Base-by-base conservation (phyloP, 23 tunicate species). In the Styela clava region DNA sequence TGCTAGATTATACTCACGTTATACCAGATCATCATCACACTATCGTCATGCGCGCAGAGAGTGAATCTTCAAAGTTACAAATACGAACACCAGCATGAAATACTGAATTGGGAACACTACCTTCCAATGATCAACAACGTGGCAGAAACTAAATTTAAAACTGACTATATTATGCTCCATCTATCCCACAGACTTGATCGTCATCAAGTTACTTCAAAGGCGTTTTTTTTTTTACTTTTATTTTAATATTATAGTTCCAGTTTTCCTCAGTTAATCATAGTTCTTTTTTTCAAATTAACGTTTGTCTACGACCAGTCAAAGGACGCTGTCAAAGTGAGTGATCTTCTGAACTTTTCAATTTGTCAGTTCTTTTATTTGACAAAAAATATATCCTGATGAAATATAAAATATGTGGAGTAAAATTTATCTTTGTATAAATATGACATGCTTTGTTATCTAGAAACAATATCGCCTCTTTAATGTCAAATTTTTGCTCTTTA, bases 1-100 rank as follows among this genome's bases (percentile, higher is more conserved):
- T 44, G 81, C 81, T 44, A 52, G 81, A 21, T 44, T 26, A 22
- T 76, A 76, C 64, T 52, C 65, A 18, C 33, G 81, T 64, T 44
- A 44, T 16, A 26, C 64, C 65, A 76, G 81, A 76, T 67, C 71
- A 44, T 67, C 71, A 44, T 44, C 56, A 44, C 56, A 44, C 56
- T 12, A 44, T 44, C 56, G 56, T 44, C 56, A 44, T 44, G 56
- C 56, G 12, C 56, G 56, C 12, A 44, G 56, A 44, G 56, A 44
- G 56, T 44, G 56, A 44, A n/a, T 44, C 12, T 44, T 44, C 56
- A 44, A 7, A 44, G 7, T 44, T 44, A 44, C 56, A 5, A n/a
- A n/a, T n/a, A n/a, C 56, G 12, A 44, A 12, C 9, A 44, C 56
- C 12, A 44, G 12, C 7, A 44, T 44, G 56, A 12, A 44, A 44